phyloP scores from a whole-genome alignment of 2,888 invertebrate genomes.

The Caenorhabditis sinica region DNA sequence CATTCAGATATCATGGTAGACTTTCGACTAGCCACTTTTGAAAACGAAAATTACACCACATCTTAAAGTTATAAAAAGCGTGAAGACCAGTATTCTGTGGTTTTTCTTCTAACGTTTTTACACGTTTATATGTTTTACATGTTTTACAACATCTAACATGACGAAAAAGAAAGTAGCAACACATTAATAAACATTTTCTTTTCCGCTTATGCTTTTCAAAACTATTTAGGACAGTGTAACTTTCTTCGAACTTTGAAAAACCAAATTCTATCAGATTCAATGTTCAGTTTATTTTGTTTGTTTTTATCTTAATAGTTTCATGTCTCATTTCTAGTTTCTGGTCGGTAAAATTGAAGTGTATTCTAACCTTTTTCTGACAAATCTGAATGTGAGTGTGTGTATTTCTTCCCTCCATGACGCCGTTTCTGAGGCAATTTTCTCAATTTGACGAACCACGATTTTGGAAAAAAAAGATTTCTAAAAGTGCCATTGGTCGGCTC shows the following conservation, averaged over 20 bases:
- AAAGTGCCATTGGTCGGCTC: neutral
- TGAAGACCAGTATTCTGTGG: neutral
- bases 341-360: slow-evolving; percentile 2
- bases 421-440: neutral
- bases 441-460: neutral
- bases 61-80: neutral
- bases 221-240: slow-evolving; percentile 1
- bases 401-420: neutral
- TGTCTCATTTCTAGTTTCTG: neutral
- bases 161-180: slow-evolving; percentile 7
- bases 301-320: neutral
- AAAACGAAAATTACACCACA: neutral
- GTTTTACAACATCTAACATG: slow-evolving; percentile 18
- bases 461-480: slow-evolving; percentile 10
- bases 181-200: slow-evolving; percentile 23
- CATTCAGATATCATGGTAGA: neutral
- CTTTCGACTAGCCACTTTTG: neutral
- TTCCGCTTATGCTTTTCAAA: neutral
- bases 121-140: neutral
- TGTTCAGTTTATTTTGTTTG: slow-evolving; percentile 1
- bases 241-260: neutral
- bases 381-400: neutral
- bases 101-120: neutral
- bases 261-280: neutral
- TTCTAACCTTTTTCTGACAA: neutral